phyloP scores from a whole-genome alignment of 2,888 invertebrate genomes.

The Athripsodes cinereus region DNA sequence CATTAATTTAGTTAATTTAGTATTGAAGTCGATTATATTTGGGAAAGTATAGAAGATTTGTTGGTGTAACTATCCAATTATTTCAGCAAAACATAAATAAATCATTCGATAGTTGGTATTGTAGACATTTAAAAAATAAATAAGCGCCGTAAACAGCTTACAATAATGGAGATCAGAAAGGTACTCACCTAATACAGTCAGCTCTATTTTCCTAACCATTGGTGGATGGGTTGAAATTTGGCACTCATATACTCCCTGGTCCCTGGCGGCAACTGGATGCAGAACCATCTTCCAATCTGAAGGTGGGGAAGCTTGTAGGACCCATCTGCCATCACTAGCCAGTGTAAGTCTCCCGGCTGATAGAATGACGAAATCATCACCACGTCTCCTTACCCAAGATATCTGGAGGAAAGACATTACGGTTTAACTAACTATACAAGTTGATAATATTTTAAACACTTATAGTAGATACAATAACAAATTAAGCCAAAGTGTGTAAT shows the following conservation, averaged over 20 bases:
- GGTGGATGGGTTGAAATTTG: conserved; percentile 76
- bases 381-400: conserved; percentile 65
- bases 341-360: conserved; percentile 63
- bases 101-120: too few species aligned
- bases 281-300: conserved; percentile 73
- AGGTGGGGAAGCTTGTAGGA: conserved; percentile 62
- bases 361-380: conserved; percentile 61
- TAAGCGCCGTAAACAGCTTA: background rate
- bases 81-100: too few species aligned
- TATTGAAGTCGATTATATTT: too few species aligned
- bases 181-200: conserved; percentile 65
- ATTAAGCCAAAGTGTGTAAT: too few species aligned
- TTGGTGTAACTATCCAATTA: too few species aligned
- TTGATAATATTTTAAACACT: too few species aligned
- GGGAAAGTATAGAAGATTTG: too few species aligned
- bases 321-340: conserved; percentile 61
- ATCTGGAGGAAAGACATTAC: conserved; percentile 45
- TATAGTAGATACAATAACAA: too few species aligned
- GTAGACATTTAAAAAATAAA: background rate
- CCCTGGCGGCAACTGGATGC: conserved; percentile 65
- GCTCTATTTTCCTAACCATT: conserved; percentile 60
- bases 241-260: conserved; percentile 74
- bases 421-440: too few species aligned
- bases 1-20: too few species aligned
- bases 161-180: background rate